phyloP scores from a whole-genome alignment of 1,140 invertebrate genomes.

The Periplaneta americana region DNA sequence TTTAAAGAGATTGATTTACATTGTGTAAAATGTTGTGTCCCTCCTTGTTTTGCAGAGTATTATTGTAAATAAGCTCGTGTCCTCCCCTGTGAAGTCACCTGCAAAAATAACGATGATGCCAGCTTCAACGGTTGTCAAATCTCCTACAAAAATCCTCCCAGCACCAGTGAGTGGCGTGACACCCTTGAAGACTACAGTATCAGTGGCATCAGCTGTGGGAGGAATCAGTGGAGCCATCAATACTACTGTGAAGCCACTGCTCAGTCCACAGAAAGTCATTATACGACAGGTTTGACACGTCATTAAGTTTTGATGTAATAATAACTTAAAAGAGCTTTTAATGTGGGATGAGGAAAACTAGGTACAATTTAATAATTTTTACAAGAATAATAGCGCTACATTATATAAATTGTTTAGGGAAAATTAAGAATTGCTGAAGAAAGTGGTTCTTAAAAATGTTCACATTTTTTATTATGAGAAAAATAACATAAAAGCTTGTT shows the following conservation, averaged over 20 bases:
- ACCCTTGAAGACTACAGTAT: slow-evolving; percentile 27
- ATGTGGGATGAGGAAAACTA: no score
- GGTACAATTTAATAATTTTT: not conserved
- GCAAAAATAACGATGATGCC: slow-evolving; percentile 25
- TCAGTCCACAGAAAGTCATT: slow-evolving; percentile 49
- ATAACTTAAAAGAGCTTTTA: no score
- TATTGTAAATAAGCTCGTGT: slow-evolving; percentile 42
- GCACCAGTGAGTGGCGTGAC: slow-evolving; percentile 40
- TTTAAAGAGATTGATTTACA: slow-evolving; percentile 6
- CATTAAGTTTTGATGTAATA: not conserved
- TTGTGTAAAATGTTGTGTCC: not conserved
- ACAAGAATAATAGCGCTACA: not conserved
- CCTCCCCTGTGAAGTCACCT: slow-evolving; percentile 29
- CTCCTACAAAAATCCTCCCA: slow-evolving; percentile 63
- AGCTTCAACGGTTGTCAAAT: slow-evolving; percentile 38
- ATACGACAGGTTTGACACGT: slow-evolving; percentile 45
- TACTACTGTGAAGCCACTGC: slow-evolving; percentile 3
- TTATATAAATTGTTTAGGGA: not conserved
- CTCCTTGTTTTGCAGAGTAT: slow-evolving; percentile 33
- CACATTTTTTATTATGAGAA: no score
- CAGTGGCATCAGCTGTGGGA: slow-evolving; percentile 31
- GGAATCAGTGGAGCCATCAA: slow-evolving; percentile 19
- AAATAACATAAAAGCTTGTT: no score
- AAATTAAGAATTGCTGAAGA: not conserved
- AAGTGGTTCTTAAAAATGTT: not conserved